Base-by-base conservation (phyloP, 1,140 invertebrate genomes). In the Drosophila asahinai region DNA sequence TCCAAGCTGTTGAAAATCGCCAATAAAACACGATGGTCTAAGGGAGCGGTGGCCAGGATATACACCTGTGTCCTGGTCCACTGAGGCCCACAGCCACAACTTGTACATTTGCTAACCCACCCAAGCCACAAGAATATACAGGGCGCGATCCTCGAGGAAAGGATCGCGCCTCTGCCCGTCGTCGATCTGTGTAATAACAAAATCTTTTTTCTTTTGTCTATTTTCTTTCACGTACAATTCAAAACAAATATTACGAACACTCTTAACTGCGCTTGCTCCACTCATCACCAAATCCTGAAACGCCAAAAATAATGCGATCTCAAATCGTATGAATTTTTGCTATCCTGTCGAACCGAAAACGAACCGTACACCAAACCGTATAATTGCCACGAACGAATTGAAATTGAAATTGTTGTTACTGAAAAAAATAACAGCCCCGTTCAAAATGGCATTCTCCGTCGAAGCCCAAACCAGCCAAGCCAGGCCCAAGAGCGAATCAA, bases 381-480 rank as follows among this genome's bases (percentile, higher is more conserved):
- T 66, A 47, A 47, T 51, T 71, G 67, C 67, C 48, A 43, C 48
- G 36, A 59, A 59, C 36, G 55, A 5, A 64, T 64, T 47, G 42
- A 59, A 36, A 52, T 67, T 60, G 49, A 30, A 30, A 58, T 59
- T 66, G 25, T 22, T 55, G 33, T 38, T 55, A 58, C 30, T 59
- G 45, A 57, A 62, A 47, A 17, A 15, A 52, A 52, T 27, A 68
- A 80, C 54, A 92, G 91, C 91, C 91, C 49, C 84, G 91, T 91
- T 92, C 91, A 92, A 92, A 92, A 92, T 92, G 91, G 91, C 91
- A 91, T 91, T 92, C 87, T 90, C 58, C 61, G 76, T 74, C 82
- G 91, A 83, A 83, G 30, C 66, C 91, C 73, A 86, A 72, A 60
- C 82, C 72, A 87, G 91, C 91, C 91, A 89, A 77, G 72, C 74